Conservation (phyloP, 2,888 invertebrate genomes). For the Drosophila anomalata region DNA sequence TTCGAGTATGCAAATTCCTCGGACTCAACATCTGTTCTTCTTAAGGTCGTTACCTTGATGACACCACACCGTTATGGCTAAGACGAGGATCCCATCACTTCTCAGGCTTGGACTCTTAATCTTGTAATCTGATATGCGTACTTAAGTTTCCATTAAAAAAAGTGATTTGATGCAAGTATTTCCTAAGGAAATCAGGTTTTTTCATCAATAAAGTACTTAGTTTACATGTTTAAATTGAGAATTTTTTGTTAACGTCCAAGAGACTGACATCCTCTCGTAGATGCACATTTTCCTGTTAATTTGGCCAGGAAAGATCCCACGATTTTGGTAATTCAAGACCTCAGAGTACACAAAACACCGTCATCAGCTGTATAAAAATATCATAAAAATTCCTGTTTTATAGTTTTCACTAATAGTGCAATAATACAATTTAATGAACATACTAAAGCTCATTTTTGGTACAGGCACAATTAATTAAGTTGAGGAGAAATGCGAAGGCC, state of each 20-base stretch:
- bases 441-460: neutral
- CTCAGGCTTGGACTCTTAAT: constrained; percentile 18
- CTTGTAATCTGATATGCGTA: constrained; percentile 35
- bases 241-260: constrained; percentile 2
- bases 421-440: constrained; percentile 7
- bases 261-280: constrained; percentile 24
- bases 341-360: neutral
- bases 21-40: constrained; percentile 31
- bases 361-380: neutral
- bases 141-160: constrained; percentile 43
- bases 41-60: constrained; percentile 40
- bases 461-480: constrained; percentile 22
- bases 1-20: constrained; percentile 38
- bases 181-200: constrained; percentile 33
- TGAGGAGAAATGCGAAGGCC: neutral
- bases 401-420: neutral
- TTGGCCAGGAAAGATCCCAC: constrained; percentile 16
- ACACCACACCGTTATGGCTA: constrained; percentile 28
- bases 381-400: constrained; percentile 8
- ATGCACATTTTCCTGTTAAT: neutral
- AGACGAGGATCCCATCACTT: constrained; percentile 28
- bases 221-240: constrained; percentile 3
- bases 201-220: constrained; percentile 20
- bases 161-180: constrained; percentile 28
- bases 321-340: constrained; percentile 16